Percentiles rank a stretch among this genome's conserved stretches.
Evolutionary conservation across 2,888 invertebrate species (phyloP).

Genomic region (Lysandra bellargus): DNA sequence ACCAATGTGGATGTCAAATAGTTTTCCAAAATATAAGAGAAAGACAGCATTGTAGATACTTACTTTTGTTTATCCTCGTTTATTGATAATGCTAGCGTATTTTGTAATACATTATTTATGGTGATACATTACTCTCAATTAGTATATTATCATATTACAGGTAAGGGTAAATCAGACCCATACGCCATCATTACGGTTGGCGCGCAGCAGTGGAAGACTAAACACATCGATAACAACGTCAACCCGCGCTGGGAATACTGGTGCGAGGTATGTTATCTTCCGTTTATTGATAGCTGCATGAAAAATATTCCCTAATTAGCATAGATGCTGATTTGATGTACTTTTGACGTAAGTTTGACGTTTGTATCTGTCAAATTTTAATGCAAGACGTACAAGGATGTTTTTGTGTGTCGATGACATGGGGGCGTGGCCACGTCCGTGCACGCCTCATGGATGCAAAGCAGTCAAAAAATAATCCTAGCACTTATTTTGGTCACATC

Average conservation of each 20-base stretch:
- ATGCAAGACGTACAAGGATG: neutral
- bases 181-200: conserved; percentile 96
- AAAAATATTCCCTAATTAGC: neutral
- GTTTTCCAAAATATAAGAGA: no score
- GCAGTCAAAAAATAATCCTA: neutral
- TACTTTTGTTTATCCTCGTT: no score
- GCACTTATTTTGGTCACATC: no score
- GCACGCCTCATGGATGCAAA: neutral
- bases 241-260: conserved; percentile 98
- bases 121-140: neutral
- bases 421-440: neutral
- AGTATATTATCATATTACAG: conserved; percentile 62
- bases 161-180: conserved; percentile 98
- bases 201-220: conserved; percentile 95
- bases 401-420: neutral
- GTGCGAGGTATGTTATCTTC: conserved; percentile 89
- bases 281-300: neutral
- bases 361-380: neutral
- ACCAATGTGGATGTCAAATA: no score
- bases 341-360: neutral
- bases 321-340: neutral
- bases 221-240: conserved; percentile 95
- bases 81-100: no score
- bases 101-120: no score
- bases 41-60: no score